A percentile compares a stretch with the other conserved stretches of the same genome.
These are phyloP conservation scores for Microplitis demolitor DNA, from an alignment of 1,140 invertebrate species.

Conservation along the genomic window DNA sequence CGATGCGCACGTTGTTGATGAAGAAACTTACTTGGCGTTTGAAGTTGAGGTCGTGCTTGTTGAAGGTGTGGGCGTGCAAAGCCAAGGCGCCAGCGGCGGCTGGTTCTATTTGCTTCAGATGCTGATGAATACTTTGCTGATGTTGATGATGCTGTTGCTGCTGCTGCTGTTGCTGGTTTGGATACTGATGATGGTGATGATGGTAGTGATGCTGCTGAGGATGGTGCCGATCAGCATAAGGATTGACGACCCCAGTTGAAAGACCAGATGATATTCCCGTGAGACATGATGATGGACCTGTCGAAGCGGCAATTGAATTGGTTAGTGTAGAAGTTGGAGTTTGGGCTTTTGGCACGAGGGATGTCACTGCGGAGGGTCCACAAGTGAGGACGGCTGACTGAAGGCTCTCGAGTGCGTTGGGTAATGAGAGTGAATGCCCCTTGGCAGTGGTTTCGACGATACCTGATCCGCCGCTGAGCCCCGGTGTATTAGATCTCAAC, in stretches of 20 bases:
- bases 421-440: slow-evolving; percentile 33
- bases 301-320: slow-evolving; percentile 50
- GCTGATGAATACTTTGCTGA: slow-evolving; percentile 46
- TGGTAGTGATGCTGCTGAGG: slow-evolving; percentile 32
- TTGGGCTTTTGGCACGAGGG: slow-evolving; percentile 46
- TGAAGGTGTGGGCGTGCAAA: slow-evolving; percentile 63
- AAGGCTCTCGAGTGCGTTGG: slow-evolving; percentile 33
- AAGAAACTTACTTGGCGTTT: slow-evolving; percentile 83
- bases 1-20: slow-evolving; percentile 75
- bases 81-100: slow-evolving; percentile 58
- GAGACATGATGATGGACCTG: slow-evolving; percentile 46
- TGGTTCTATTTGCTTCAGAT: slow-evolving; percentile 56
- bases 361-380: slow-evolving; percentile 44
- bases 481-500: slow-evolving; percentile 17
- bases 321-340: slow-evolving; percentile 42
- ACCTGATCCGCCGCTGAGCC: slow-evolving; percentile 31
- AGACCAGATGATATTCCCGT: slow-evolving; percentile 58
- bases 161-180: slow-evolving; percentile 34
- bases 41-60: slow-evolving; percentile 69
- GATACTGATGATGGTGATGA: slow-evolving; percentile 38
- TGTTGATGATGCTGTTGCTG: slow-evolving; percentile 43
- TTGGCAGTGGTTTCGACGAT: slow-evolving; percentile 34
- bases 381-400: slow-evolving; percentile 34
- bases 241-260: slow-evolving; percentile 57
- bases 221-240: slow-evolving; percentile 49